Evolutionary conservation across 23 tunicate genomes (phyloP).

Genomic region (Phallusia fumigata): DNA sequence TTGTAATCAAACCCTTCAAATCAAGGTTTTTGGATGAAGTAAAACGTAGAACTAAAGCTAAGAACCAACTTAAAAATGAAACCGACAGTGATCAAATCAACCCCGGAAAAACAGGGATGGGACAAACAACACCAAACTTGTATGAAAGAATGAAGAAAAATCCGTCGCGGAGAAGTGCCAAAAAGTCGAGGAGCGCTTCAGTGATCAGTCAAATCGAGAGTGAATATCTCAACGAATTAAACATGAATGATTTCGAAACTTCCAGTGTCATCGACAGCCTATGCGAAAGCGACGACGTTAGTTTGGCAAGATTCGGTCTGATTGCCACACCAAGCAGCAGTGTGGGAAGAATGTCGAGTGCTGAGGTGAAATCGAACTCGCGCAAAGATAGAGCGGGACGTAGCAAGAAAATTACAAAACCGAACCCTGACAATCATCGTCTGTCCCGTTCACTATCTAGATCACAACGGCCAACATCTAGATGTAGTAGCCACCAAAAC

Average conservation of each 20-base stretch:
- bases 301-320: conserved; percentile 50
- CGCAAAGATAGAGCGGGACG: not conserved
- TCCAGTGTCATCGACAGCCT: not conserved
- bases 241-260: conserved; percentile 15
- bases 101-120: not conserved
- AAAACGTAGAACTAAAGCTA: not conserved
- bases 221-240: not conserved
- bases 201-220: not conserved
- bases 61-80: not conserved
- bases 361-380: not conserved
- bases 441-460: not conserved
- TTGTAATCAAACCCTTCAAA: not conserved
- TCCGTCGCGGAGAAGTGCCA: not conserved
- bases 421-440: not conserved
- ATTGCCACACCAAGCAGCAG: conserved; percentile 19
- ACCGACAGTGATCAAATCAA: not conserved
- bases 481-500: not conserved
- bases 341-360: not conserved
- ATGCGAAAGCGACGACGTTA: conserved; percentile 46
- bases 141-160: not conserved
- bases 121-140: not conserved
- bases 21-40: conserved; percentile 9
- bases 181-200: not conserved
- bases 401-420: not conserved
- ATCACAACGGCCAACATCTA: not conserved